phyloP scores from a whole-genome alignment of 2,888 invertebrate genomes.

The Celastrina argiolus region DNA sequence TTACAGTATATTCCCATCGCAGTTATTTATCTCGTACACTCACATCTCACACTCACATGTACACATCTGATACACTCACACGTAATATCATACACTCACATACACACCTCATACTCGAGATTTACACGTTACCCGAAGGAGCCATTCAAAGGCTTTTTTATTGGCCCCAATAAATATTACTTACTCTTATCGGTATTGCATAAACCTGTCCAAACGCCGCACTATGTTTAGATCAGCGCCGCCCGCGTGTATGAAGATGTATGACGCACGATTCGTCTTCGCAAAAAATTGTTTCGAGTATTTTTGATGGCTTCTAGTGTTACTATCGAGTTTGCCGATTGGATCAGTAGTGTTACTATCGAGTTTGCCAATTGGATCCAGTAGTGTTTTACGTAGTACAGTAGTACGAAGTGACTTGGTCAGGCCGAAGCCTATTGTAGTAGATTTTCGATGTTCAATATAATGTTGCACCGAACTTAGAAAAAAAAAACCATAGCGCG shows the following conservation, averaged over 20 bases:
- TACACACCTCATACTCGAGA: not conserved
- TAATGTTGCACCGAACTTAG: too few species aligned
- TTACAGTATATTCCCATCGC: too few species aligned
- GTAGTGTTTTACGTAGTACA: too few species aligned
- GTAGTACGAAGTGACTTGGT: too few species aligned
- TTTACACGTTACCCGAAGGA: not conserved
- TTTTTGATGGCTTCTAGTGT: not conserved
- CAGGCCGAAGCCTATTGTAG: too few species aligned
- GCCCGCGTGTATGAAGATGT: not conserved
- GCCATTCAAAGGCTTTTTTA: slow-evolving; percentile 26
- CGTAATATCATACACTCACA: not conserved
- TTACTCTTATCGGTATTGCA: slow-evolving; percentile 15
- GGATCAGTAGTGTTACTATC: too few species aligned
- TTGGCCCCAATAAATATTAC: slow-evolving; percentile 33
- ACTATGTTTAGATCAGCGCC: slow-evolving; percentile 33
- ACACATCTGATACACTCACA: too few species aligned
- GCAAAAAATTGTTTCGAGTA: not conserved
- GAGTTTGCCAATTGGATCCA: too few species aligned
- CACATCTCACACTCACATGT: too few species aligned
- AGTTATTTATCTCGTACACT: too few species aligned
- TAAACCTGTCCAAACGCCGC: slow-evolving; percentile 32
- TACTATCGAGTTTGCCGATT: not conserved
- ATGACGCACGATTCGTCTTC: not conserved
- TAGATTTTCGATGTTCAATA: too few species aligned
- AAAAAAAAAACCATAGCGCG: too few species aligned